Conservation (phyloP, 2,888 invertebrate genomes). For the Hipparchia semele region DNA sequence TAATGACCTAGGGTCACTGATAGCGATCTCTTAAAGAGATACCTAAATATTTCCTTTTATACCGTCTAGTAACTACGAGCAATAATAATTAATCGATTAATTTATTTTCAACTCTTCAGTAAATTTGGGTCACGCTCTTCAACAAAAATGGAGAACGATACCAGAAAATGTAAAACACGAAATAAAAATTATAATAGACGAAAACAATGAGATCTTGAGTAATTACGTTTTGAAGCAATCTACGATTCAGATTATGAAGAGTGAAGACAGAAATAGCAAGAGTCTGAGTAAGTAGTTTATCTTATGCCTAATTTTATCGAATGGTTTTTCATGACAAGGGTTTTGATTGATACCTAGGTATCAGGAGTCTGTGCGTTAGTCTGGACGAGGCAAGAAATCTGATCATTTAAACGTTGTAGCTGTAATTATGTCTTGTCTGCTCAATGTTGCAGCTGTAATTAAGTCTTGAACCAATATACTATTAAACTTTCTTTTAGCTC, state of each 20-base stretch:
- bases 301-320: not conserved
- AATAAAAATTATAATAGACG: constrained; percentile 36
- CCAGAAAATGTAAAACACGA: constrained; percentile 31
- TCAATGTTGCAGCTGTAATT: too few species aligned
- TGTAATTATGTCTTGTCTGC: too few species aligned
- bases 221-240: constrained; percentile 43
- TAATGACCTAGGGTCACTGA: too few species aligned
- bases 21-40: not conserved
- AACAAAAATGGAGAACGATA: constrained; percentile 27
- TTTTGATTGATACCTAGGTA: too few species aligned
- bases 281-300: not conserved
- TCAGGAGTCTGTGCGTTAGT: too few species aligned
- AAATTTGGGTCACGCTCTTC: constrained; percentile 47
- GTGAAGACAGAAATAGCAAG: not conserved
- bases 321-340: not conserved
- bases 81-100: not conserved
- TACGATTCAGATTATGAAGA: constrained; percentile 29
- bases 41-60: not conserved
- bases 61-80: not conserved
- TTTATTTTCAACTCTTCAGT: constrained; percentile 44
- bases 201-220: constrained; percentile 41
- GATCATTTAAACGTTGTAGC: too few species aligned
- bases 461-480: too few species aligned
- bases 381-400: too few species aligned
- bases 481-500: not conserved